Percentiles rank a stretch among this genome's conserved stretches.
These are phyloP conservation scores for Bagarius yarrelli DNA, from an alignment of 2,113 vertebrate genomes.

Conservation along the genomic window DNA sequence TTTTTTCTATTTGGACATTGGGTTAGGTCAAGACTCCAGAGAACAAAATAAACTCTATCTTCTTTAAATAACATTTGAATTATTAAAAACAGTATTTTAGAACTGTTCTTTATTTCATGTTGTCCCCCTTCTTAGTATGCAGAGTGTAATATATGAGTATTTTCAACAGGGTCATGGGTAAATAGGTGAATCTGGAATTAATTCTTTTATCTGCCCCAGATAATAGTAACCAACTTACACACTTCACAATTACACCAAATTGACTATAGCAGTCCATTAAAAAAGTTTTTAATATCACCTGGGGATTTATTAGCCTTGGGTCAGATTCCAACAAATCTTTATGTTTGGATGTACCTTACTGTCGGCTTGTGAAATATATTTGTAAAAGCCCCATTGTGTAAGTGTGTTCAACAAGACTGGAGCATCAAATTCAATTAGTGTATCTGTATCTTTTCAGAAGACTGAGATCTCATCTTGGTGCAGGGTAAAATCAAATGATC, in stretches of 20 bases:
- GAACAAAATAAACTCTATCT: neutral
- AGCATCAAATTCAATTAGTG: neutral
- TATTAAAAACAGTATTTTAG: slow-evolving; percentile 1
- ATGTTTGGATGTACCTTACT: neutral
- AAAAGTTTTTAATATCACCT: neutral
- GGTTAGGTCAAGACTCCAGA: too few relatives aligned
- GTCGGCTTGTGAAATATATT: neutral
- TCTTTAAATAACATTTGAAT: neutral
- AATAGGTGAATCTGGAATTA: slow-evolving; percentile 12
- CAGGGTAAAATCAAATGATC: neutral
- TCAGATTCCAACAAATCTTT: neutral
- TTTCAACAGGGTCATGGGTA: slow-evolving; percentile 16
- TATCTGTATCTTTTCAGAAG: neutral
- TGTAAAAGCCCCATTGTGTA: too few relatives aligned
- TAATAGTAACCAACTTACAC: neutral
- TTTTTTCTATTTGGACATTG: too few relatives aligned
- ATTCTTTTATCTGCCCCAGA: slow-evolving; percentile 14
- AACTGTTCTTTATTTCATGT: neutral
- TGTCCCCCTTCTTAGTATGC: neutral
- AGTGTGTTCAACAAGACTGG: neutral
- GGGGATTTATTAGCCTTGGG: too few relatives aligned
- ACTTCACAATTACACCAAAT: neutral
- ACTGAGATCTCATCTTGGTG: neutral
- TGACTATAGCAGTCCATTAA: neutral
- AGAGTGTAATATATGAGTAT: slow-evolving; percentile 14